A percentile compares a stretch with the other conserved stretches of the same genome.
phyloP scores from a whole-genome alignment of 2,888 invertebrate species.

The Orthonevra nobilis region DNA sequence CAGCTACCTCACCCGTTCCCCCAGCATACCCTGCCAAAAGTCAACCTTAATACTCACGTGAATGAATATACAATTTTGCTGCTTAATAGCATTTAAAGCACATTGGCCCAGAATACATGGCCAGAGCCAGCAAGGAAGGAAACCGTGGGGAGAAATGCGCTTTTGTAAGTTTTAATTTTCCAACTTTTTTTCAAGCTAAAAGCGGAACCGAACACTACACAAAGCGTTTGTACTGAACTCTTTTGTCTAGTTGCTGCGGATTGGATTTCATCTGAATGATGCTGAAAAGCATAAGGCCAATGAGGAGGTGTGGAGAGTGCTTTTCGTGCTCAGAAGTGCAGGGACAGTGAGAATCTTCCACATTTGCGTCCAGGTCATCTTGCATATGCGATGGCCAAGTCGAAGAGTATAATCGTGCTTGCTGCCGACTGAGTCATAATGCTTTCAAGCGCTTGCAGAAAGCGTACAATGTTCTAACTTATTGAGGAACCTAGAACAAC shows the following conservation, averaged over 20 bases:
- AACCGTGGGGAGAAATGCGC: slow-evolving; percentile 62
- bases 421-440: slow-evolving; percentile 25
- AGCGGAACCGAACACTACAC: slow-evolving; percentile 56
- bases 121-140: slow-evolving; percentile 3
- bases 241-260: slow-evolving; percentile 15
- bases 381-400: neutral
- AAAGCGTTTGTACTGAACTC: slow-evolving; percentile 61
- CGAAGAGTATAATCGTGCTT: slow-evolving; percentile 4
- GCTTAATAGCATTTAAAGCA: slow-evolving; percentile 55
- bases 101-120: slow-evolving; percentile 27
- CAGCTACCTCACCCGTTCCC: slow-evolving; percentile 3
- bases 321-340: slow-evolving; percentile 10
- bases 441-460: slow-evolving; percentile 53
- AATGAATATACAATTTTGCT: slow-evolving; percentile 57
- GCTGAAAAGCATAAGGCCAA: slow-evolving; percentile 16
- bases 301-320: slow-evolving; percentile 6
- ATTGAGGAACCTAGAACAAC: slow-evolving; percentile 30
- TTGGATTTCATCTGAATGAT: slow-evolving; percentile 1
- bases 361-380: neutral
- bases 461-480: slow-evolving; percentile 24
- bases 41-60: too few species aligned
- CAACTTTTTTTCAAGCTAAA: slow-evolving; percentile 56
- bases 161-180: slow-evolving; percentile 67
- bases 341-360: neutral
- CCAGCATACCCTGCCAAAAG: slow-evolving; percentile 67